Evolutionary conservation across 2,888 invertebrate species (phyloP).

Genomic region (Cephus pygmeus): DNA sequence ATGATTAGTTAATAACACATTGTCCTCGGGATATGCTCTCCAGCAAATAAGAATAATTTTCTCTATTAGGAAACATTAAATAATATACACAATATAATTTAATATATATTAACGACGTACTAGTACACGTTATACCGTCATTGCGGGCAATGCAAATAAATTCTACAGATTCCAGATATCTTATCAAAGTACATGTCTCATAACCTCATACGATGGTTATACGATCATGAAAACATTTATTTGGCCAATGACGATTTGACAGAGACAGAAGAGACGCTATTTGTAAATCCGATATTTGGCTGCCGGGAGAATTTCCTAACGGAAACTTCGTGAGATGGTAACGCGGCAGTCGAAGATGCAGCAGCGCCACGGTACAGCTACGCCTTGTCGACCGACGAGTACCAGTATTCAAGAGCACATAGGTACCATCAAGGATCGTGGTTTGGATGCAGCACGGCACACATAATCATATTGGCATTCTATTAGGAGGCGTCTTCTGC

Average conservation of each 20-base stretch:
- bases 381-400: neutral
- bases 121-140: too few relatives aligned
- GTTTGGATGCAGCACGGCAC: slow-evolving; percentile 53
- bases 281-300: neutral
- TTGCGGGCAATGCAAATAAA: too few relatives aligned
- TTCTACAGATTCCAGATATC: too few relatives aligned
- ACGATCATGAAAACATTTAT: neutral
- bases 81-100: neutral
- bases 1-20: neutral
- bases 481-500: slow-evolving; percentile 52
- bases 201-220: neutral
- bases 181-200: neutral
- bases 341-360: neutral
- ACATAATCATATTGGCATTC: slow-evolving; percentile 61
- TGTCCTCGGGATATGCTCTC: neutral
- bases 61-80: neutral
- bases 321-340: neutral
- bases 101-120: neutral
- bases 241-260: neutral
- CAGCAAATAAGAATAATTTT: neutral
- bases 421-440: slow-evolving; percentile 36
- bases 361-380: neutral
- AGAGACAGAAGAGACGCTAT: neutral
- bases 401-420: slow-evolving; percentile 21
- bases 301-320: neutral